Percentiles rank a stretch among this genome's conserved stretches.
Evolutionary conservation across 2,888 invertebrate genomes (phyloP).

Genomic region (Clanis bilineata): DNA sequence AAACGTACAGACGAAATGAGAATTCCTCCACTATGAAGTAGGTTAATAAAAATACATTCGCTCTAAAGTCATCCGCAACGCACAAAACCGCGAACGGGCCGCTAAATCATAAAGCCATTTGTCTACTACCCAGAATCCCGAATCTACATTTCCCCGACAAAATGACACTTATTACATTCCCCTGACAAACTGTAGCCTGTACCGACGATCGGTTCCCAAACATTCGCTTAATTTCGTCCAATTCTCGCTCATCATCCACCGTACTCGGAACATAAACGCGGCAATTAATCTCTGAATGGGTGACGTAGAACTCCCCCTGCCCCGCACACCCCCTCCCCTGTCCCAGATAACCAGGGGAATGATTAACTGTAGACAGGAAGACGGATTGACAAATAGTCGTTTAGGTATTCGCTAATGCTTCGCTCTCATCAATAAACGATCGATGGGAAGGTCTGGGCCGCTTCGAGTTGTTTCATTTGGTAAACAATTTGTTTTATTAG

Average conservation of each 20-base stretch:
- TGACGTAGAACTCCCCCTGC: slow-evolving; percentile 57
- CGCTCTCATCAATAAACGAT: slow-evolving; percentile 75
- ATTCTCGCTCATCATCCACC: slow-evolving; percentile 60
- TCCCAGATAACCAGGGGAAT: slow-evolving; percentile 68
- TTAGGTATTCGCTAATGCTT: slow-evolving; percentile 79
- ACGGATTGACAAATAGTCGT: slow-evolving; percentile 81
- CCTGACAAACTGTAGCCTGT: not conserved
- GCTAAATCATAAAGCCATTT: too few relatives aligned
- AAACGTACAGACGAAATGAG: too few relatives aligned
- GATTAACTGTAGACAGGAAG: slow-evolving; percentile 80
- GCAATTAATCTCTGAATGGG: slow-evolving; percentile 78
- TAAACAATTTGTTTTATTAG: slow-evolving; percentile 12
- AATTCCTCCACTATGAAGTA: too few relatives aligned
- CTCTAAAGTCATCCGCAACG: too few relatives aligned
- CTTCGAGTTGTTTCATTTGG: slow-evolving; percentile 15
- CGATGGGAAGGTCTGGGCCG: slow-evolving; percentile 28
- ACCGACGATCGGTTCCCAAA: not conserved
- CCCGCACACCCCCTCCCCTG: slow-evolving; percentile 31
- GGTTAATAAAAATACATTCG: too few relatives aligned
- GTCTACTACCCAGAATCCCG: not conserved
- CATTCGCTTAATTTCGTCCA: slow-evolving; percentile 44
- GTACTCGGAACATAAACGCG: slow-evolving; percentile 54
- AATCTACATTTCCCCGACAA: not conserved
- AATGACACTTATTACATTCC: not conserved
- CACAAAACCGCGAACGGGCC: too few relatives aligned